Evolutionary conservation across 1,140 invertebrate species (phyloP), one percentile per base, ranked within the genome.

Genomic region (Drosophila ananassae): DNA sequence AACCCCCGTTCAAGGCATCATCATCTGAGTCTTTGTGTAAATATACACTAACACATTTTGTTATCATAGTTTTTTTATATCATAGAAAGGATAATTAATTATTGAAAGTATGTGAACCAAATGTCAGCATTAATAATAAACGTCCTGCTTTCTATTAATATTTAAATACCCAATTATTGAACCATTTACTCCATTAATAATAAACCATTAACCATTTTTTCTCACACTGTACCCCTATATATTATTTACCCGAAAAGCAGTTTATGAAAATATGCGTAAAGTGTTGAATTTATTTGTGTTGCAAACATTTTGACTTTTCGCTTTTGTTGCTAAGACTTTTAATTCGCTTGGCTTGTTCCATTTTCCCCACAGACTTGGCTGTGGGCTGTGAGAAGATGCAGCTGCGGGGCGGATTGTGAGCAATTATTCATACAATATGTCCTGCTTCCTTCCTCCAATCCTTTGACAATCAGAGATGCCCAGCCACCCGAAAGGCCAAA

Each of bases 281-380:
- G 72, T 75, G 72, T 75, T 75, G 72, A 75, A 75, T 75, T 77
- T 77, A 77, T 69, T 69, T 69, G 51, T 57, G 30, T 50, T 56
- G 67, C 66, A 69, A 69, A 57, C 63, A 69, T 57, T 69, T 57
- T 69, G 66, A 69, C 63, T 69, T 69, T 47, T 68, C 41, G 24
- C 51, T 24, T 68, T 57, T 69, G 66, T 69, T 69, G 51, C 44
- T 44, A 67, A 52, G 73, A 67, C 73, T 77, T 77, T 77, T 77
- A 55, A 77, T 69, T 77, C 59, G 51, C 63, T 32, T 59, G 56
- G 32, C 58, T 69, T 48, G 63, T 68, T 39, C 41, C 51, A 62
- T 37, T 46, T 37, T 17, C 30, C 10, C 34, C 34, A 12, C 34
- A 37, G 12, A 37, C 50, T 37, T 21, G 48, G 44, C 32, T 51